phyloP scores from a whole-genome alignment of 2,888 invertebrate genomes.

The Andrena fulva region DNA sequence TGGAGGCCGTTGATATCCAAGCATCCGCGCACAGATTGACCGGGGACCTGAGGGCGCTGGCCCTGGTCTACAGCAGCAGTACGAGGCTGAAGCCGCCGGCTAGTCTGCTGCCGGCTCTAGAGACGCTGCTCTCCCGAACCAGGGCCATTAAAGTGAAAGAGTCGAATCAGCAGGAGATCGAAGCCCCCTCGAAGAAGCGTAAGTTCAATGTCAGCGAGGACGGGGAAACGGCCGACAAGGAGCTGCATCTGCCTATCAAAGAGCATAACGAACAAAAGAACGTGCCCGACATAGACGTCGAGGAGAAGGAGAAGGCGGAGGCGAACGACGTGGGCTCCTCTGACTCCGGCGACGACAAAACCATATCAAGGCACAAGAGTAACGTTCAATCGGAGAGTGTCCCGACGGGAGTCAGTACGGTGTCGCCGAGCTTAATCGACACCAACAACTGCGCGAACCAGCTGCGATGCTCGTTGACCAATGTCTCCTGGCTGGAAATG shows the following conservation, averaged over 20 bases:
- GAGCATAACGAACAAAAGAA: slow-evolving; percentile 64
- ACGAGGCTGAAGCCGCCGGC: slow-evolving; percentile 82
- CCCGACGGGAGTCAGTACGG: slow-evolving; percentile 70
- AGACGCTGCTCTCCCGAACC: slow-evolving; percentile 80
- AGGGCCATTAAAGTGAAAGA: slow-evolving; percentile 77
- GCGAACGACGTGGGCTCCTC: slow-evolving; percentile 59
- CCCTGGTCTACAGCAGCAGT: slow-evolving; percentile 86
- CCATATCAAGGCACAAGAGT: slow-evolving; percentile 58
- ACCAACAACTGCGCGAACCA: slow-evolving; percentile 78
- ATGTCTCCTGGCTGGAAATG: slow-evolving; percentile 83
- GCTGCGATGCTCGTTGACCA: slow-evolving; percentile 78
- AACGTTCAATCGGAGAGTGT: slow-evolving; percentile 63
- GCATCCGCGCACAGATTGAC: slow-evolving; percentile 86
- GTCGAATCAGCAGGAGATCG: slow-evolving; percentile 75
- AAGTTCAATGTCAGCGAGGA: slow-evolving; percentile 78
- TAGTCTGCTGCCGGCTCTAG: slow-evolving; percentile 79
- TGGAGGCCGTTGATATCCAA: slow-evolving; percentile 86
- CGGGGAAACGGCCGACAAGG: slow-evolving; percentile 63
- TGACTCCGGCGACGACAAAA: slow-evolving; percentile 69
- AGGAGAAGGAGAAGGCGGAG: slow-evolving; percentile 73
- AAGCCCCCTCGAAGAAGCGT: slow-evolving; percentile 82
- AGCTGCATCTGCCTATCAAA: slow-evolving; percentile 68
- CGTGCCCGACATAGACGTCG: slow-evolving; percentile 67
- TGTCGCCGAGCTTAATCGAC: slow-evolving; percentile 72
- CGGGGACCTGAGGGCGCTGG: slow-evolving; percentile 87